phyloP scores from a whole-genome alignment of 1,140 invertebrate species.

The Vanessa tameamea region DNA sequence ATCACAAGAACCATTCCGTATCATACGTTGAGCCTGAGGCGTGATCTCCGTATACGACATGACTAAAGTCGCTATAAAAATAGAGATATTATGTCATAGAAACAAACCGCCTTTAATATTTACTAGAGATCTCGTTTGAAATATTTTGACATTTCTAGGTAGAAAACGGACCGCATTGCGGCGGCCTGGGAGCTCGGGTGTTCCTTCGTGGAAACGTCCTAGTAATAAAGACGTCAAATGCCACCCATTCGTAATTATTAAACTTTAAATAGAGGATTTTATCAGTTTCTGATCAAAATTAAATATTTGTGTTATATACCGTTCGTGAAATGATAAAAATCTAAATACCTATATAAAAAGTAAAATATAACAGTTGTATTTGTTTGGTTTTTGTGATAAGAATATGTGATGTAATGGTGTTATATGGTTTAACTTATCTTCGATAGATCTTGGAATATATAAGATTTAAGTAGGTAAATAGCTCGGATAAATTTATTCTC shows the following conservation, averaged over 20 bases:
- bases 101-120: slow-evolving; percentile 57
- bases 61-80: slow-evolving; percentile 62
- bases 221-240: slow-evolving; percentile 44
- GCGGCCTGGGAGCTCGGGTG: slow-evolving; percentile 44
- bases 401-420: too few relatives aligned
- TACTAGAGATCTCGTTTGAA: slow-evolving; percentile 58
- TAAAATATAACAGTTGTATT: too few relatives aligned
- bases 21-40: slow-evolving; percentile 54
- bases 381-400: too few relatives aligned
- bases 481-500: slow-evolving; percentile 42
- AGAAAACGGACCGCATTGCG: slow-evolving; percentile 49
- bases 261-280: slow-evolving; percentile 7
- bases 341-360: background rate
- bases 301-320: slow-evolving; percentile 7
- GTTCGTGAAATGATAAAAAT: background rate
- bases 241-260: slow-evolving; percentile 16
- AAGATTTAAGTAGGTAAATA: background rate
- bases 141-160: slow-evolving; percentile 78
- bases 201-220: slow-evolving; percentile 60
- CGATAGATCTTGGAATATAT: background rate
- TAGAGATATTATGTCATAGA: slow-evolving; percentile 63
- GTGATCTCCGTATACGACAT: slow-evolving; percentile 49
- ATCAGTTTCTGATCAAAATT: slow-evolving; percentile 12
- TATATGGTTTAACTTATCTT: too few relatives aligned
- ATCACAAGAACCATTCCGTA: slow-evolving; percentile 69